Base-by-base conservation (phyloP, 2,888 invertebrate species). In the Caenorhabditis macrosperma region DNA sequence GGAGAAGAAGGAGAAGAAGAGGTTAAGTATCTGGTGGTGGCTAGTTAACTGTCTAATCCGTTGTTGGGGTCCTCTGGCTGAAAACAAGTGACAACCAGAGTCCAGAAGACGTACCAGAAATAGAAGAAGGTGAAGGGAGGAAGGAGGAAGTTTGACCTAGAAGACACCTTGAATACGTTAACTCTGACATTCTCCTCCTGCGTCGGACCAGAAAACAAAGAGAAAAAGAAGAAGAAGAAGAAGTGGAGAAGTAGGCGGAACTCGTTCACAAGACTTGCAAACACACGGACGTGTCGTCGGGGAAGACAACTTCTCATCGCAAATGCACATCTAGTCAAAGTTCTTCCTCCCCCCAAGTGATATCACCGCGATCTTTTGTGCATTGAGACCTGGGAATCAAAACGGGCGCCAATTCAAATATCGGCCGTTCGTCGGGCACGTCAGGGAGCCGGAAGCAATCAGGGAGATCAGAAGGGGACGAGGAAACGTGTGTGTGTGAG, bases 361-460 rank as follows among this genome's bases (percentile, higher is more conserved):
- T 64, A 52, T 64, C 44, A 66, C 20, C n/a, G n/a, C 28, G 55
- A 52, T 57, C 46, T 35, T 57, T 57, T 67, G 67, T 57, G 55
- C 44, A n/a, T n/a, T 48, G 26, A n/a, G 35, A 17, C 0, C 41
- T 28, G 35, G 52, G 35, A 41, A 54, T 7, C 54, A 41, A 26
- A 20, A 54, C 17, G 10, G n/a, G 38, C n/a, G 12, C 1, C 3
- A 38, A 30, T 54, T 35, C 30, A 24, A 33, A 33, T 46, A 20
- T 12, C 26, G 46, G 44, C 24, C 44, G 67, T 44, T 67, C 55
- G 44, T 54, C 55, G 55, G 46, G n/a, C 30, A 68, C 57, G 67
- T 68, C 67, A 67, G 54, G 30, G 28, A 67, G 44, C 17, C 55
- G 67, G 67, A 68, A 68, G 59, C 67, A 68, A 57, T 68, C 41